A percentile compares a stretch with the other conserved stretches of the same genome.
phyloP scores from a whole-genome alignment of 2,797 vertebrate genomes.

The Chiloscyllium punctatum region DNA sequence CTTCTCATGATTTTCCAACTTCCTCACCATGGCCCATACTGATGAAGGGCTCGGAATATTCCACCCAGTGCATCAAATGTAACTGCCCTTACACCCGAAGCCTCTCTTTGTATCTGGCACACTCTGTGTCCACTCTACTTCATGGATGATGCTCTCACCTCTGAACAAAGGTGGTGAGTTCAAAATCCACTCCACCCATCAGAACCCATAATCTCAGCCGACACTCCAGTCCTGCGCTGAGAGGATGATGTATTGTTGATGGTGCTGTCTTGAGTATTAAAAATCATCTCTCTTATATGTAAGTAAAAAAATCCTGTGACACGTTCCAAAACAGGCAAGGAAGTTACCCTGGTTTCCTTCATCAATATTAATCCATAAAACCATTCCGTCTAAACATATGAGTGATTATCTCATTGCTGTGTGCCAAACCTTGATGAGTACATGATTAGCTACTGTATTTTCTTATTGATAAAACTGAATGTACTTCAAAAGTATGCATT shows the following conservation, averaged over 20 bases:
- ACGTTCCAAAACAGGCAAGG: neutral
- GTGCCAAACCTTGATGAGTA: neutral
- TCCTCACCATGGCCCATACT: no score
- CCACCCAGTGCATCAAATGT: neutral
- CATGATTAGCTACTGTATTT: neutral
- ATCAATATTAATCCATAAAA: neutral
- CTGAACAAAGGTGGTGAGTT: neutral
- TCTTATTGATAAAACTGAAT: neutral
- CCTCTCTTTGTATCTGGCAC: neutral
- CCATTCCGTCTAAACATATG: neutral
- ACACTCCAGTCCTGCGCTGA: neutral
- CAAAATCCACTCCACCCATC: neutral
- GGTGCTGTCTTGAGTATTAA: neutral
- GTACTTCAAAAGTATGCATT: neutral
- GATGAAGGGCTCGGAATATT: no score
- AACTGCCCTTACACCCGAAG: neutral
- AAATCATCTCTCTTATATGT: neutral
- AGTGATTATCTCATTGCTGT: neutral
- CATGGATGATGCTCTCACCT: no score
- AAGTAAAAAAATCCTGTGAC: neutral
- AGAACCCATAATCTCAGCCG: neutral
- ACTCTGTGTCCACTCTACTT: neutral
- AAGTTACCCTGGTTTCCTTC: neutral
- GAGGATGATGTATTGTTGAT: neutral
- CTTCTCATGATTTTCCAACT: no score